Evolutionary conservation across 1,140 invertebrate genomes (phyloP).

Genomic region (Himalopsyche phryganea): DNA sequence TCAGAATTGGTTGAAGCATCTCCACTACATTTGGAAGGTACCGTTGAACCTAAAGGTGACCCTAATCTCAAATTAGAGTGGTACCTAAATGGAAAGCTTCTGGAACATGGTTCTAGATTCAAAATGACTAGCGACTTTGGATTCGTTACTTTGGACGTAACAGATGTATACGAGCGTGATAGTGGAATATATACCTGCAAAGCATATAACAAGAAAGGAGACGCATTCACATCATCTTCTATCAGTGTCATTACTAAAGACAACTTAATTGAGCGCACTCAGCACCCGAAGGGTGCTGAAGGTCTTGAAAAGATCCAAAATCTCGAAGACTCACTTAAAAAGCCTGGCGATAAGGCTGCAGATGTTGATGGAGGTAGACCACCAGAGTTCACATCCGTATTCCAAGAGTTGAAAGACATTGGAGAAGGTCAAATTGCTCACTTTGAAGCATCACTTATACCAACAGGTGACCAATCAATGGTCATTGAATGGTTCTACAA

Average conservation of each 20-base stretch:
- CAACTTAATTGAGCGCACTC: slow-evolving; percentile 80
- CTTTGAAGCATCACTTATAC: slow-evolving; percentile 90
- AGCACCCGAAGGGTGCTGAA: slow-evolving; percentile 90
- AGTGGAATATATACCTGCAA: slow-evolving; percentile 92
- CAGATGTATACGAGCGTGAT: slow-evolving; percentile 87
- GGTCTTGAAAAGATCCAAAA: slow-evolving; percentile 87
- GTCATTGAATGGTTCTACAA: slow-evolving; percentile 98
- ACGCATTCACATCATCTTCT: slow-evolving; percentile 88
- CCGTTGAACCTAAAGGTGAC: slow-evolving; percentile 94
- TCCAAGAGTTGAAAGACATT: slow-evolving; percentile 75
- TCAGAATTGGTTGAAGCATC: slow-evolving; percentile 87
- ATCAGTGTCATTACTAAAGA: slow-evolving; percentile 80
- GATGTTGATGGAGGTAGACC: slow-evolving; percentile 76
- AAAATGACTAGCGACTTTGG: slow-evolving; percentile 90
- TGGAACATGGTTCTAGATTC: slow-evolving; percentile 81
- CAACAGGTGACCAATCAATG: slow-evolving; percentile 94
- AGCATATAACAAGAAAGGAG: slow-evolving; percentile 79
- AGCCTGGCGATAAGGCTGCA: slow-evolving; percentile 61
- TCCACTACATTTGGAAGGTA: slow-evolving; percentile 86
- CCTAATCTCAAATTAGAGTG: slow-evolving; percentile 92
- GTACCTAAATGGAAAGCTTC: slow-evolving; percentile 87
- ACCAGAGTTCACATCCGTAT: slow-evolving; percentile 84
- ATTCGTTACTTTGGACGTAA: slow-evolving; percentile 85
- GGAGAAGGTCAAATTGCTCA: slow-evolving; percentile 89
- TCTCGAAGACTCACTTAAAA: slow-evolving; percentile 79